Percentiles rank a stretch among this genome's conserved stretches.
Evolutionary conservation across 2,113 vertebrate genomes (phyloP).

Genomic region (Lophochroa leadbeateri): DNA sequence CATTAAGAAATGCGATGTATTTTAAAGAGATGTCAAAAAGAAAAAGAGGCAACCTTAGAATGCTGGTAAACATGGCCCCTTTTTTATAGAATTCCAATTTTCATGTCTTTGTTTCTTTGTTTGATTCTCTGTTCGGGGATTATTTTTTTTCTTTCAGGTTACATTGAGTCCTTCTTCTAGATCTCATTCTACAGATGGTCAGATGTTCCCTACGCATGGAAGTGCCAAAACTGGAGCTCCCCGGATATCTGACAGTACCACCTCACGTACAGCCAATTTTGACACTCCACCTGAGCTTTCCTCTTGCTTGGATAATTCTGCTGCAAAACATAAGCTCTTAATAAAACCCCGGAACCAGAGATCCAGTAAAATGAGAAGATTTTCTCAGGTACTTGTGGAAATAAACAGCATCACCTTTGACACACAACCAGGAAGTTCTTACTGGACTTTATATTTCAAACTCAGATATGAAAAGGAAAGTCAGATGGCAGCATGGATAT

Average conservation of each 20-base stretch:
- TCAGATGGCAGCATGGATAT: neutral
- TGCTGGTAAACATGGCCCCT: neutral
- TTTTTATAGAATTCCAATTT: neutral
- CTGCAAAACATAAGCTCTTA: slow-evolving; percentile 91
- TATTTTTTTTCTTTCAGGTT: slow-evolving; percentile 59
- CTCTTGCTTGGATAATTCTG: slow-evolving; percentile 89
- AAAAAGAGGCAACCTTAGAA: neutral
- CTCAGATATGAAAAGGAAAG: neutral
- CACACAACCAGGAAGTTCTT: neutral
- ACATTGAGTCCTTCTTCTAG: slow-evolving; percentile 61
- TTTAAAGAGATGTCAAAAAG: neutral
- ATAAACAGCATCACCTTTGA: neutral
- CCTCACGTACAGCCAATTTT: slow-evolving; percentile 78
- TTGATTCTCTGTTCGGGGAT: neutral
- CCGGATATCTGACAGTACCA: slow-evolving; percentile 21
- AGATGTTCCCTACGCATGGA: slow-evolving; percentile 40
- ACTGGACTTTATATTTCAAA: neutral
- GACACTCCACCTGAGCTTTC: slow-evolving; percentile 78
- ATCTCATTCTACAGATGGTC: slow-evolving; percentile 64
- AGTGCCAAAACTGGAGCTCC: slow-evolving; percentile 20
- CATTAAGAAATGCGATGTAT: neutral
- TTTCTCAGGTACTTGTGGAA: slow-evolving; percentile 73
- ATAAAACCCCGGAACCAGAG: slow-evolving; percentile 93
- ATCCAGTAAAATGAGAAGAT: slow-evolving; percentile 80
- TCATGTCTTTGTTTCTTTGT: neutral